A percentile compares a stretch with the other conserved stretches of the same genome.
These are phyloP conservation scores for Platerodrilus igneus DNA, from an alignment of 2,888 invertebrate species.

Conservation along the genomic window DNA sequence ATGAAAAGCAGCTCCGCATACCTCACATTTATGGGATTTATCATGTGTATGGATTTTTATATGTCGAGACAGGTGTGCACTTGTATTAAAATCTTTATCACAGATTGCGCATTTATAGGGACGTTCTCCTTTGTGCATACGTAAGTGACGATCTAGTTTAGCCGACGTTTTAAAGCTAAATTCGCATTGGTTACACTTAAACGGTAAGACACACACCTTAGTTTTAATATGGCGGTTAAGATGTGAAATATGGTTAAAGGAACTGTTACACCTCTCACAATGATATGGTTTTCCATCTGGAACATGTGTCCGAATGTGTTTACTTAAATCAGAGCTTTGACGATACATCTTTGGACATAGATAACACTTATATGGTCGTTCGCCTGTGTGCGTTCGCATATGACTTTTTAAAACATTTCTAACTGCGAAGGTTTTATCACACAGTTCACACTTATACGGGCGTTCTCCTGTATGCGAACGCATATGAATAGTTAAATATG, in stretches of 20 bases:
- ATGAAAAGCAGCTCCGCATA: conserved; percentile 28
- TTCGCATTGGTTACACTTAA: conserved; percentile 14
- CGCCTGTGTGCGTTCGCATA: conserved; percentile 19
- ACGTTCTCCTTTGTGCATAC: conserved; percentile 17
- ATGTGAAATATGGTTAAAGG: conserved; percentile 21
- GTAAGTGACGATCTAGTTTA: conserved; percentile 15
- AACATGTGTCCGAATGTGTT: conserved; percentile 17
- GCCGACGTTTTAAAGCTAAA: conserved; percentile 13
- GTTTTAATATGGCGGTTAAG: conserved; percentile 19
- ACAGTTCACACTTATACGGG: conserved; percentile 17
- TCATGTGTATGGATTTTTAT: conserved; percentile 13
- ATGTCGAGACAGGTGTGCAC: conserved; percentile 20
- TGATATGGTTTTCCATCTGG: conserved; percentile 17
- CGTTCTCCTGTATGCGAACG: conserved; percentile 22
- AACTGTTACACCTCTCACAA: conserved; percentile 14
- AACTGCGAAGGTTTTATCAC: conserved; percentile 15
- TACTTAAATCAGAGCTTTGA: conserved; percentile 18
- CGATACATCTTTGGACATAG: conserved; percentile 17
- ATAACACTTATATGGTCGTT: conserved; percentile 16
- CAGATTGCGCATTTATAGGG: conserved; percentile 21
- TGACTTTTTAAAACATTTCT: conserved; percentile 19
- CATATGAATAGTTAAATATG: conserved; percentile 19
- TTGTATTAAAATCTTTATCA: conserved; percentile 21
- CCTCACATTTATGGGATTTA: conserved; percentile 14
- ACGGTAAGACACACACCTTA: conserved; percentile 16